Conservation (phyloP, 2,113 vertebrate species). For the Mastomys coucha region DNA sequence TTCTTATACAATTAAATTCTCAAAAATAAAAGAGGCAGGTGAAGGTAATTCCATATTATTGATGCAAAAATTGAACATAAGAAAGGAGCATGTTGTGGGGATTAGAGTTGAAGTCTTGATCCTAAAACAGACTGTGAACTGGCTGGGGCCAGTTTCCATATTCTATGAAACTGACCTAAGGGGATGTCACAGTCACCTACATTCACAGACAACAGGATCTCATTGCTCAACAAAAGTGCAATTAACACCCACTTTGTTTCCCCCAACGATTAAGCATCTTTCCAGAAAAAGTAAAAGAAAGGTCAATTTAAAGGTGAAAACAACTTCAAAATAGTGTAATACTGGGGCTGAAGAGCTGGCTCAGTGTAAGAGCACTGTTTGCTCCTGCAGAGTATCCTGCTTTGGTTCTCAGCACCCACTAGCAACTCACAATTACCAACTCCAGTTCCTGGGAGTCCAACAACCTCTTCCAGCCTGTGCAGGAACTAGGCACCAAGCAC, state of each 20-base stretch:
- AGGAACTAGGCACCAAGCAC: not conserved
- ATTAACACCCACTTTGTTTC: not conserved
- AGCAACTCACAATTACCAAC: not conserved
- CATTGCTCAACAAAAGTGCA: conserved; percentile 68
- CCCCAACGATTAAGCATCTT: conserved; percentile 50
- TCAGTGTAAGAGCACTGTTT: not conserved
- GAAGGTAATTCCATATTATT: conserved; percentile 41
- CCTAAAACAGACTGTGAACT: not conserved
- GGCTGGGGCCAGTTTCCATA: not conserved
- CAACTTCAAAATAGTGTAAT: conserved; percentile 62
- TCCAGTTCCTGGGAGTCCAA: not conserved
- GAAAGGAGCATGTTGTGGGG: not conserved
- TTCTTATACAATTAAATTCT: conserved; percentile 52
- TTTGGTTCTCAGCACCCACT: not conserved
- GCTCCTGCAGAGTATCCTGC: not conserved
- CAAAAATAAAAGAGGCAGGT: conserved; percentile 45
- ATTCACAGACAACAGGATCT: conserved; percentile 62
- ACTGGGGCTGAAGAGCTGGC: not conserved
- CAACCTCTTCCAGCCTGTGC: not conserved
- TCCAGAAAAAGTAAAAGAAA: conserved; percentile 66
- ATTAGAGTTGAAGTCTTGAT: not conserved
- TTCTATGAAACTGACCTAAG: conserved; percentile 50
- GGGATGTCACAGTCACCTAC: not conserved
- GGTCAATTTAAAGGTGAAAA: conserved; percentile 67
- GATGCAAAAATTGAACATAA: conserved; percentile 40